These are phyloP conservation scores for Trichosurus vulpecula DNA, from an alignment of 2,797 vertebrate species.

Conservation along the genomic window DNA sequence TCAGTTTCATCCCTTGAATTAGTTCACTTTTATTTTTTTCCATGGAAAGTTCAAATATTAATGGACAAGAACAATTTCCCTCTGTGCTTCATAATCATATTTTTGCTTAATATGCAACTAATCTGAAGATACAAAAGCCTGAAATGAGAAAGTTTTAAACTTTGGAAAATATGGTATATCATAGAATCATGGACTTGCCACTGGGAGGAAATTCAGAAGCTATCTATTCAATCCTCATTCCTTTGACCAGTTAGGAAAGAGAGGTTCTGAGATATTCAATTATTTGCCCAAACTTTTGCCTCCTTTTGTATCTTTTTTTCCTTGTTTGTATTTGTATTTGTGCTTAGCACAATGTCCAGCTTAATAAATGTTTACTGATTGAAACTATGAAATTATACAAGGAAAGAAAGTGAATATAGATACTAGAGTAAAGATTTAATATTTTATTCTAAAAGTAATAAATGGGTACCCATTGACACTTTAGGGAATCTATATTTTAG, in stretches of 20 bases:
- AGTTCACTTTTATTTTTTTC: background rate
- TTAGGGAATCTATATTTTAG: background rate
- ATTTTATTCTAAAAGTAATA: background rate
- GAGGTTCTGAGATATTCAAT: background rate
- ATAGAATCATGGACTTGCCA: background rate
- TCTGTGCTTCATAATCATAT: slow-evolving; percentile 23
- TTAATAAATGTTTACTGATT: background rate
- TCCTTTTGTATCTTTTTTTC: background rate
- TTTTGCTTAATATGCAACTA: slow-evolving; percentile 33
- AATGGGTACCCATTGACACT: background rate
- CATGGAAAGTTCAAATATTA: slow-evolving; percentile 39
- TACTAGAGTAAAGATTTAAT: background rate
- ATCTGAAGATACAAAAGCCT: slow-evolving; percentile 63
- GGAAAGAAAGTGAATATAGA: background rate
- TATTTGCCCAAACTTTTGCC: background rate
- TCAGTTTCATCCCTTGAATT: slow-evolving; percentile 29
- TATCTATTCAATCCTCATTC: background rate
- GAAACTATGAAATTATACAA: background rate
- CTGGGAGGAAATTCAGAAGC: background rate
- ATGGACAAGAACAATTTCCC: slow-evolving; percentile 1
- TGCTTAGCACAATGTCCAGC: background rate
- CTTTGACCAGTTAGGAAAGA: background rate
- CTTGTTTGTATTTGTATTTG: background rate
- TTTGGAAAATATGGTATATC: background rate
- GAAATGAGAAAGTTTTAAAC: slow-evolving; percentile 12